phyloP scores from a whole-genome alignment of 2,113 vertebrate genomes.

The Spermophilus dauricus region DNA sequence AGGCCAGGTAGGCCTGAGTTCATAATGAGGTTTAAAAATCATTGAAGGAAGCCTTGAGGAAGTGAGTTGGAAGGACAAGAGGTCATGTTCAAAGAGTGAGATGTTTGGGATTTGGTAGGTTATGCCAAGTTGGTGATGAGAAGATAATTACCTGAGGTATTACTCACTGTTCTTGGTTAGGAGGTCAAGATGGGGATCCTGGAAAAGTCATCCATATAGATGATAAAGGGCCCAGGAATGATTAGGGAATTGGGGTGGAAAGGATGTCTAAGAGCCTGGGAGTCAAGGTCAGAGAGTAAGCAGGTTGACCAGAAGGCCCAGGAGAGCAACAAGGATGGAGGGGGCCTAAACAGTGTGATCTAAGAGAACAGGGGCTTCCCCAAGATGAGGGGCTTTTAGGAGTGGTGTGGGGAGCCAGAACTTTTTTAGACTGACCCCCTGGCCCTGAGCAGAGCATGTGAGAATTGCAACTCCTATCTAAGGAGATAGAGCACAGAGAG shows the following conservation, averaged over 20 bases:
- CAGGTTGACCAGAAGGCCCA: not conserved
- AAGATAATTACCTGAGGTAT: not conserved
- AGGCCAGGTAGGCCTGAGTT: not conserved
- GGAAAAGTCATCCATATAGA: not conserved
- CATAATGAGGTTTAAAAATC: not conserved
- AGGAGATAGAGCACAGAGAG: not conserved
- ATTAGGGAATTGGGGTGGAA: not conserved
- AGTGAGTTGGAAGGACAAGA: not conserved
- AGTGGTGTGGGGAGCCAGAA: not conserved
- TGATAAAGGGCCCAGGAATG: not conserved
- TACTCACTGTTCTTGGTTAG: not conserved
- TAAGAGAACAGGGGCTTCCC: not conserved
- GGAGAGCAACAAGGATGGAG: not conserved
- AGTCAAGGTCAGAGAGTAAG: not conserved
- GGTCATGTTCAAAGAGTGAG: not conserved
- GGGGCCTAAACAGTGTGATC: rapidly evolving
- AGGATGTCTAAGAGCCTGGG: not conserved
- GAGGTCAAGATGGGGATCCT: not conserved
- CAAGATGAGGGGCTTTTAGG: not conserved
- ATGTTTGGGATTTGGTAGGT: not conserved
- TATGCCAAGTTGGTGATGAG: not conserved
- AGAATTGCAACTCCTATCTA: not conserved
- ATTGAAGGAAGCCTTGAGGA: not conserved
- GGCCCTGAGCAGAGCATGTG: not conserved
- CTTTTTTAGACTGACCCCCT: not conserved